phyloP scores from a whole-genome alignment of 2,113 vertebrate genomes.

The Carlito syrichta region DNA sequence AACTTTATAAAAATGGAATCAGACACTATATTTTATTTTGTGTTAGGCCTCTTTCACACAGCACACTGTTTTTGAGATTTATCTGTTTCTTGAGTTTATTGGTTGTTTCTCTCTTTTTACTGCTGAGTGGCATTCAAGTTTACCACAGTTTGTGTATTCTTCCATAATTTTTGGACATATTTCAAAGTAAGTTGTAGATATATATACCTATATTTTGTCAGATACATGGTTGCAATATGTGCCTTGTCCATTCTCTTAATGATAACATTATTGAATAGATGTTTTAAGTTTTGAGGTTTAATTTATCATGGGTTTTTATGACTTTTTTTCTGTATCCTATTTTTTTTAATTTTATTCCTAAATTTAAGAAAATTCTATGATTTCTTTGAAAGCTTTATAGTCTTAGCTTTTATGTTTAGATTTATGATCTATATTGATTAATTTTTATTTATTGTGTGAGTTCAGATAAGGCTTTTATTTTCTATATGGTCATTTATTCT shows the following conservation, averaged over 20 bases:
- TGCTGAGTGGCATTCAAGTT: not conserved
- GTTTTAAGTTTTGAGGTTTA: not conserved
- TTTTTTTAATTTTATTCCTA: no score
- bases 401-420: slow-evolving; percentile 23
- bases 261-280: not conserved
- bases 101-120: not conserved
- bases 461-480: not conserved
- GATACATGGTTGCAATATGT: not conserved
- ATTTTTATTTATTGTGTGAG: not conserved
- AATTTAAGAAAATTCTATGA: not conserved
- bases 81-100: not conserved
- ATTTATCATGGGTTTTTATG: not conserved
- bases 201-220: not conserved
- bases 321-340: not conserved
- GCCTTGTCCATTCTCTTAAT: not conserved
- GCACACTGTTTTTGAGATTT: not conserved
- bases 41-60: not conserved
- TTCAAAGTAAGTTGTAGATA: no score
- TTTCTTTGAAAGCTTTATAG: not conserved
- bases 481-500: not conserved
- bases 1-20: not conserved
- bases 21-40: not conserved
- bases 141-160: not conserved
- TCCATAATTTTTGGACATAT: no score
- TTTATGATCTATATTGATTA: not conserved